Evolutionary conservation across 2,888 invertebrate genomes (phyloP).

Genomic region (Noctua pronuba): DNA sequence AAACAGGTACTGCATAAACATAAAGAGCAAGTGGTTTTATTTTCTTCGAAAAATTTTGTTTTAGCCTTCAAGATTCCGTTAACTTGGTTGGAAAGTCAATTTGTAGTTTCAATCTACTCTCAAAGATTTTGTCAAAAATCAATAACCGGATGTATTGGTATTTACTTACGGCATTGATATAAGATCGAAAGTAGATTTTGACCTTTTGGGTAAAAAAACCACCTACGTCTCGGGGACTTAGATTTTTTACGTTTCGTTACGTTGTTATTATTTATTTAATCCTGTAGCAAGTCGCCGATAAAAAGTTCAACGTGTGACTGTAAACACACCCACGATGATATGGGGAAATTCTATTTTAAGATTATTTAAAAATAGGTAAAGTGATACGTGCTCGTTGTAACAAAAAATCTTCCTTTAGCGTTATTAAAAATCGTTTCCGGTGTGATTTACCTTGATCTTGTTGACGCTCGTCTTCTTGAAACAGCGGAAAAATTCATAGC

Average conservation of each 20-base stretch:
- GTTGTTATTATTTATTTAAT: not conserved
- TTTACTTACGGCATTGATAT: not conserved
- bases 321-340: not conserved
- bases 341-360: not conserved
- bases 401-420: not conserved
- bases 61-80: not conserved
- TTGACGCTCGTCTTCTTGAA: constrained; percentile 18
- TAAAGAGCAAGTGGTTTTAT: not conserved
- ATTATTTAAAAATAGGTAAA: not conserved
- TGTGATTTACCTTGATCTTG: constrained; percentile 24
- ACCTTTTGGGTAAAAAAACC: not conserved
- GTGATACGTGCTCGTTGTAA: not conserved
- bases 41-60: not conserved
- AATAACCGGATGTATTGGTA: not conserved
- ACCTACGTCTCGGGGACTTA: not conserved
- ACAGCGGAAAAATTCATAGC: constrained; percentile 23
- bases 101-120: not conserved
- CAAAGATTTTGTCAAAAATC: not conserved
- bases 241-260: not conserved
- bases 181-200: not conserved
- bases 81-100: not conserved
- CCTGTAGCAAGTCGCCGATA: not conserved
- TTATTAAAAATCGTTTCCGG: not conserved
- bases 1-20: no score
- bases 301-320: not conserved